Evolutionary conservation across 2,888 invertebrate species (phyloP), one percentile per base, ranked within the genome.

Genomic region (Leucophora obtusa): DNA sequence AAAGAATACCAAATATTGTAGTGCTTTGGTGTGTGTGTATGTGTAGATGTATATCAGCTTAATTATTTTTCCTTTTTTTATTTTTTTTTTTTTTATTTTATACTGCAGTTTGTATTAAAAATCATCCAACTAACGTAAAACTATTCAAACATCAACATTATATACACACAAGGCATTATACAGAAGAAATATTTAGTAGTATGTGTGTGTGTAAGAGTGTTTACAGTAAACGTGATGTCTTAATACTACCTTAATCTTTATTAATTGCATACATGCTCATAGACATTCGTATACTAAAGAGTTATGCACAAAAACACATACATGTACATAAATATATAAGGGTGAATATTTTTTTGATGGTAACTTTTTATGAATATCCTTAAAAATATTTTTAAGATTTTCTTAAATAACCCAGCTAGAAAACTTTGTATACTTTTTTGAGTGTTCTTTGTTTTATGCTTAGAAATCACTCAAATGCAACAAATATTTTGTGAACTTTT

Each of bases 201-300:
- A 1, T 38, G 18, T 43, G n/a, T 43, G 17, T 51, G 14, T 58
- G 11, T 63, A 3, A 56, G n/a, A 3, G 9, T 54, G 14, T 66
- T 9, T 38, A 14, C n/a, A n/a, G n/a, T 33, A 54, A 50, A 59
- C 60, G 15, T 43, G 69, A 71, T 56, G 43, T 70, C 81, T 81
- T 77, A 74, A 81, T 81, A 70, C 77, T 60, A 77, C 81, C 77
- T 81, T 81, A 81, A 77, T 77, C 81, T 71, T 74, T 81, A 81
- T 81, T 81, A 81, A 81, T 81, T 77, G 81, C 81, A 74, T 58
- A 74, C 65, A 66, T 53, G 17, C 17, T 58, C 11, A 63, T 9
- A 43, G 14, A 47, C 11, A 28, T 28, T 47, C 11, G 1, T 17
- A 38, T 15, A 15, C 28, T 28, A 28, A 28, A 28, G 28, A 28